Percentiles rank a stretch among this genome's conserved stretches.
phyloP scores from a whole-genome alignment of 2,888 invertebrate genomes.

The Morinoia aosen region DNA sequence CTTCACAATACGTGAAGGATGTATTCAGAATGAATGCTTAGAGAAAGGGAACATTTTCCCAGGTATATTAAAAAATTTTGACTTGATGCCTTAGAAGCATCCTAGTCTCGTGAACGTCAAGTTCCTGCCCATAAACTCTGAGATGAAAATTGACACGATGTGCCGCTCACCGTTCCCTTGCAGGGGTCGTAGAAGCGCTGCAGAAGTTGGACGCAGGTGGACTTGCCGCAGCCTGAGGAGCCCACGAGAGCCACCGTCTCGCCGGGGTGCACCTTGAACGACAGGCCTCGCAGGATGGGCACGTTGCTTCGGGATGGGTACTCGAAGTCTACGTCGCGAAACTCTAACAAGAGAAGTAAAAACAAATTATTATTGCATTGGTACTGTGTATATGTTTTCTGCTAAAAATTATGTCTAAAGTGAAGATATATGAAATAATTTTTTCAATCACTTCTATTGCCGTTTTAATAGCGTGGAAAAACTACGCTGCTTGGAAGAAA shows the following conservation, averaged over 20 bases:
- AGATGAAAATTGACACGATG: not conserved
- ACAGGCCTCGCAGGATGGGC: slow-evolving; percentile 76
- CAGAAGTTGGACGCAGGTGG: slow-evolving; percentile 73
- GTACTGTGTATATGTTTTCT: not conserved
- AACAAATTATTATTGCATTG: not conserved
- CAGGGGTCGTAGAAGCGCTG: slow-evolving; percentile 74
- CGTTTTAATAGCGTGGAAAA: not conserved
- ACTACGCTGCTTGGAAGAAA: not conserved
- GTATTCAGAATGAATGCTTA: not conserved
- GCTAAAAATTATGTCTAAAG: not conserved
- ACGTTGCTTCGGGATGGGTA: slow-evolving; percentile 85
- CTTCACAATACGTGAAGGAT: not conserved
- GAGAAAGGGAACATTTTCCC: not conserved
- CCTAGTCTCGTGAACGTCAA: not conserved
- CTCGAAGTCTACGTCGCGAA: slow-evolving; percentile 82
- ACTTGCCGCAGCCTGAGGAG: slow-evolving; percentile 73
- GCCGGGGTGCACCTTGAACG: slow-evolving; percentile 68
- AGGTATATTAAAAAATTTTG: not conserved
- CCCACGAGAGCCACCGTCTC: slow-evolving; percentile 69
- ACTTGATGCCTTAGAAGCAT: not conserved
- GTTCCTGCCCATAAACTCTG: not conserved
- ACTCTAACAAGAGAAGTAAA: slow-evolving; percentile 71
- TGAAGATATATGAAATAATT: not conserved
- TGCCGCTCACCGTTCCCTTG: slow-evolving; percentile 77
- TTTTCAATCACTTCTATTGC: not conserved